These are phyloP conservation scores for Cryptocephalus primarius DNA, from an alignment of 2,888 invertebrate species.

Conservation along the genomic window DNA sequence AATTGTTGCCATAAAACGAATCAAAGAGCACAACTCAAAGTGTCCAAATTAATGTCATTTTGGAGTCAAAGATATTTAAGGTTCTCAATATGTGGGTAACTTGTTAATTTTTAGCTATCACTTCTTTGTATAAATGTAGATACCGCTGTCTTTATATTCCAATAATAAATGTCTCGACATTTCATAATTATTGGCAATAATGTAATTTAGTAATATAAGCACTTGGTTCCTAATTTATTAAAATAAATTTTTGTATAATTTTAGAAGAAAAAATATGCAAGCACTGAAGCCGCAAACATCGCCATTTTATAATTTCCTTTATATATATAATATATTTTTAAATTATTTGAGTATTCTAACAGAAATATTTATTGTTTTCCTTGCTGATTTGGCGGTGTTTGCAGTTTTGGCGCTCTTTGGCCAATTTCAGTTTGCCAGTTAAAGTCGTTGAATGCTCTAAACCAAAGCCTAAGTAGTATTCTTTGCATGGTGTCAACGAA, in stretches of 20 bases:
- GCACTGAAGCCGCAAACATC: constrained; percentile 25
- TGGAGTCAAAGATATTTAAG: no score
- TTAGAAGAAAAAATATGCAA: no score
- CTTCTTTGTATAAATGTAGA: constrained; percentile 33
- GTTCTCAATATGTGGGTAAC: neutral
- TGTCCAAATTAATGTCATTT: no score
- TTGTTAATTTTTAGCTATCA: constrained; percentile 1
- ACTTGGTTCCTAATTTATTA: constrained; percentile 39
- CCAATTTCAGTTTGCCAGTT: constrained; percentile 27
- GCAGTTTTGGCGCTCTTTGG: constrained; percentile 27
- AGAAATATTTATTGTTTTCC: constrained; percentile 17
- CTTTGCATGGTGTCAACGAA: constrained; percentile 5
- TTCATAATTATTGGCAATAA: constrained; percentile 30
- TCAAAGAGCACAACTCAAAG: no score
- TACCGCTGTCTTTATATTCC: constrained; percentile 29
- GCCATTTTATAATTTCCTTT: constrained; percentile 30
- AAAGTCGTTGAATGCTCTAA: constrained; percentile 18
- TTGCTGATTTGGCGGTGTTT: constrained; percentile 19
- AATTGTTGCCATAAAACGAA: no score
- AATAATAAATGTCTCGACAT: constrained; percentile 27
- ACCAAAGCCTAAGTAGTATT: constrained; percentile 29
- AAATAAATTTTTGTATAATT: neutral
- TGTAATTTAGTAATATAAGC: constrained; percentile 34
- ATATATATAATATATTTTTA: constrained; percentile 23
- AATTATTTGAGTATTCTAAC: constrained; percentile 25